Conservation (phyloP, 1,140 invertebrate genomes). For the Nebria ingens region DNA sequence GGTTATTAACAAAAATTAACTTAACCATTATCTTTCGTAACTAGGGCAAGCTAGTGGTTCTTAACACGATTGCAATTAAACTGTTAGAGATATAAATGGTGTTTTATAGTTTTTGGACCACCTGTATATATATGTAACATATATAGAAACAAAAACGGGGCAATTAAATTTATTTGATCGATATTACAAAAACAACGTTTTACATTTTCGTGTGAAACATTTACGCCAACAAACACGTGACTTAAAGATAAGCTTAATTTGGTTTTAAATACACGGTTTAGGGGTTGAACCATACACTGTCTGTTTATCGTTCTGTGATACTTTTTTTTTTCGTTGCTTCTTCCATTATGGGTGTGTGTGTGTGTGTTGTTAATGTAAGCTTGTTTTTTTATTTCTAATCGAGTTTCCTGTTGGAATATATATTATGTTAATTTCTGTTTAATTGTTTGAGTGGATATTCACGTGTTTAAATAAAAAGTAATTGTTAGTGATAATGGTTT, state of each 20-base stretch:
- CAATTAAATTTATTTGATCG: neutral
- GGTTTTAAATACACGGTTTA: neutral
- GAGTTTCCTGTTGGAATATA: neutral
- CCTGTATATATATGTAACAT: no score
- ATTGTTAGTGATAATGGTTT: no score
- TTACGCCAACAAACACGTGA: neutral
- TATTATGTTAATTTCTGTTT: neutral
- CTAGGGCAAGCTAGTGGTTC: no score
- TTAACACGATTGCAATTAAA: no score
- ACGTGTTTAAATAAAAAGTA: no score
- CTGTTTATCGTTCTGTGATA: neutral
- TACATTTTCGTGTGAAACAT: neutral
- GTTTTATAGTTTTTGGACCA: no score
- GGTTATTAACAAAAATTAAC: neutral
- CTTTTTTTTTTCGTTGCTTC: neutral
- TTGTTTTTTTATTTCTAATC: neutral
- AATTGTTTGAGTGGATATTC: no score
- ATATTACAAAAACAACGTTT: neutral
- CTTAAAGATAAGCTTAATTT: neutral
- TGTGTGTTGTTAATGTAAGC: neutral
- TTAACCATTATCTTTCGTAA: no score
- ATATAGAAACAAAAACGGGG: no score
- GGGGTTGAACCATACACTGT: neutral
- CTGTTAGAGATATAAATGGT: no score
- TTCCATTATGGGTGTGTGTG: neutral